A percentile compares a stretch with the other conserved stretches of the same genome.
These are phyloP conservation scores for Palythoa grandiflora DNA, from an alignment of 92 coral and sea anemone genomes.

Conservation along the genomic window DNA sequence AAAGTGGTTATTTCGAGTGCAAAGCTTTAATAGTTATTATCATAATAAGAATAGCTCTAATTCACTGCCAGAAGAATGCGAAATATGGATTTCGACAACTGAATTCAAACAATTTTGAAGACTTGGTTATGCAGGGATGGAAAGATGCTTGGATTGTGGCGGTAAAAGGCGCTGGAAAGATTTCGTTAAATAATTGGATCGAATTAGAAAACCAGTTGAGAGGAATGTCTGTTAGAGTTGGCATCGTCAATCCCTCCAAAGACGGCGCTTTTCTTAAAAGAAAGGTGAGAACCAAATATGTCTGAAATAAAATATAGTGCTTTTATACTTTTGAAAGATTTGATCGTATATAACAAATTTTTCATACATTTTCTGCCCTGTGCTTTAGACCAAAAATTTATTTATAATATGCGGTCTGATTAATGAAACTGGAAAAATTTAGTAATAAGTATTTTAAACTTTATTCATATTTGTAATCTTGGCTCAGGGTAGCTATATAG, in stretches of 20 bases:
- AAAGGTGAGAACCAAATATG: conserved; percentile 61
- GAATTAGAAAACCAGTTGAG: conserved; percentile 75
- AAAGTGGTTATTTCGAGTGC: neutral
- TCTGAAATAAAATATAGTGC: no score
- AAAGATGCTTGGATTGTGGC: conserved; percentile 94
- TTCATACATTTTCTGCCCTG: no score
- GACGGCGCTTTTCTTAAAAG: conserved; percentile 86
- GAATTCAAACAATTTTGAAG: conserved; percentile 70
- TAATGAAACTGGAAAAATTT: no score
- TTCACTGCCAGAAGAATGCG: neutral
- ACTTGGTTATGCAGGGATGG: conserved; percentile 64
- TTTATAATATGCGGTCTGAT: no score
- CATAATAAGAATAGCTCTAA: neutral
- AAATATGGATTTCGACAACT: conserved; percentile 65
- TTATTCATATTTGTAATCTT: no score
- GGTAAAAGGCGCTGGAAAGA: conserved; percentile 74
- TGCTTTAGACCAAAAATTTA: no score
- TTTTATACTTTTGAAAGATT: no score
- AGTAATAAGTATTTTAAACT: no score
- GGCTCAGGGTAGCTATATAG: no score
- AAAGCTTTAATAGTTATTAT: neutral
- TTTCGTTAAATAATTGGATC: conserved; percentile 70
- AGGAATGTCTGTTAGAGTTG: conserved; percentile 84
- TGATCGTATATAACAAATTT: no score
- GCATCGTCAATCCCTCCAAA: conserved; percentile 80